These are phyloP conservation scores for Melanaphis sacchari DNA, from an alignment of 1,140 invertebrate species.

Conservation along the genomic window DNA sequence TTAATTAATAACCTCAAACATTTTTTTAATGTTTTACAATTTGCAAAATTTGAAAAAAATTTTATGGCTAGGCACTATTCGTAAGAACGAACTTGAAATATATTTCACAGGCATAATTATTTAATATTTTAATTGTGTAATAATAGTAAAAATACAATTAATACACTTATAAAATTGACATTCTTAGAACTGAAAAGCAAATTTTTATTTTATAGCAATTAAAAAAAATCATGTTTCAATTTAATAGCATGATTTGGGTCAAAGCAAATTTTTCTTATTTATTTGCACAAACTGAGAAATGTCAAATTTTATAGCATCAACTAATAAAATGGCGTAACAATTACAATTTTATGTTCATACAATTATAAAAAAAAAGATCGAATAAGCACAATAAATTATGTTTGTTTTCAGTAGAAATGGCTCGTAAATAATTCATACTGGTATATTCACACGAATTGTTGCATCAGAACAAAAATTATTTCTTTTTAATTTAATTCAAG, in stretches of 20 bases:
- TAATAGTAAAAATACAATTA: not conserved
- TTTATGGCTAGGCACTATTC: not conserved
- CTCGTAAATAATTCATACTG: not conserved
- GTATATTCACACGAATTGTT: not conserved
- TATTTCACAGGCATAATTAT: not conserved
- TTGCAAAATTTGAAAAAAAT: not conserved
- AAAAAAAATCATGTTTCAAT: not conserved
- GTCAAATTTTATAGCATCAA: not conserved
- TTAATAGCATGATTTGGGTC: not conserved
- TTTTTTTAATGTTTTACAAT: no score
- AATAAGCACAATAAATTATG: no score
- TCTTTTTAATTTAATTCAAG: not conserved
- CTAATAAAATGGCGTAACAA: not conserved
- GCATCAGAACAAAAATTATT: not conserved
- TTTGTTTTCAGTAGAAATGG: not conserved
- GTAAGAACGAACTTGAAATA: not conserved
- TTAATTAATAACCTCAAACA: no score
- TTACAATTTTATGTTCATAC: not conserved
- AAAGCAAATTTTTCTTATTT: not conserved
- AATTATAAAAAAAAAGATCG: not conserved
- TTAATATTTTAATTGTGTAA: not conserved
- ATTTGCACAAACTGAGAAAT: not conserved
- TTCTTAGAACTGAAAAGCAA: not conserved
- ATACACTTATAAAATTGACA: no score
- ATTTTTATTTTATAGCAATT: not conserved